phyloP scores from a whole-genome alignment of 2,888 invertebrate species.

The Lepeophtheirus nordmannii region DNA sequence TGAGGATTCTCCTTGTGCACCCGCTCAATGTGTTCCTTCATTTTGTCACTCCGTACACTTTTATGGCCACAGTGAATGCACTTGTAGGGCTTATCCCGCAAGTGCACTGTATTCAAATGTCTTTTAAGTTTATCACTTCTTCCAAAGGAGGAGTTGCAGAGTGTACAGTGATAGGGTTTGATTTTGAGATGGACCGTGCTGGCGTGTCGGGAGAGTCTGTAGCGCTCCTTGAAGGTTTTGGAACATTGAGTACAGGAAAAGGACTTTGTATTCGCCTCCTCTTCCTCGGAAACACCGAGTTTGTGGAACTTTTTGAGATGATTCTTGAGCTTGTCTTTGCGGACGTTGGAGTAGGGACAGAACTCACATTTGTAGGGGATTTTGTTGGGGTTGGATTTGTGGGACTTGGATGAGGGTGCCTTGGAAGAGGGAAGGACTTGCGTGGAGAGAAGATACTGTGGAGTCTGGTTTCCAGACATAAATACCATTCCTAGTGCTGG shows the following conservation, averaged over 20 bases:
- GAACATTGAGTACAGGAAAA: constrained; percentile 1
- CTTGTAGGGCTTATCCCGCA: constrained; percentile 8
- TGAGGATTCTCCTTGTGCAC: constrained; percentile 8
- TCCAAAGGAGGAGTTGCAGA: constrained; percentile 15
- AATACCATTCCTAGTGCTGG: constrained; percentile 1
- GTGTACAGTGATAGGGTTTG: constrained; percentile 7
- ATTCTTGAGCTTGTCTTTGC: constrained; percentile 14
- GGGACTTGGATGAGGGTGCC: not conserved
- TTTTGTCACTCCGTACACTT: constrained; percentile 17
- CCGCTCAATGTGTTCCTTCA: constrained; percentile 8
- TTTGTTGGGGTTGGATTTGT: constrained; percentile 10
- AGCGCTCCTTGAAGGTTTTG: constrained; percentile 3
- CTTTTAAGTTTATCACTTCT: constrained; percentile 17
- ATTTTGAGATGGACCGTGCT: constrained; percentile 14
- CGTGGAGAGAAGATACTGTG: constrained; percentile 1
- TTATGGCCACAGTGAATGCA: constrained; percentile 9
- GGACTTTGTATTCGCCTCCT: not conserved
- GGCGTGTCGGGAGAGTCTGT: constrained; percentile 6
- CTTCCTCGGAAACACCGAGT: not conserved
- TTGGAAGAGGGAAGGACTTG: not conserved
- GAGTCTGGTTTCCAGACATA: constrained; percentile 4
- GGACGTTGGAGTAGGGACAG: constrained; percentile 3
- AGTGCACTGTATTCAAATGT: constrained; percentile 20
- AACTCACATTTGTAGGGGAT: constrained; percentile 16
- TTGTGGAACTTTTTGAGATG: constrained; percentile 7